phyloP scores from a whole-genome alignment of 2,888 invertebrate genomes.

The Microplitis manilae region DNA sequence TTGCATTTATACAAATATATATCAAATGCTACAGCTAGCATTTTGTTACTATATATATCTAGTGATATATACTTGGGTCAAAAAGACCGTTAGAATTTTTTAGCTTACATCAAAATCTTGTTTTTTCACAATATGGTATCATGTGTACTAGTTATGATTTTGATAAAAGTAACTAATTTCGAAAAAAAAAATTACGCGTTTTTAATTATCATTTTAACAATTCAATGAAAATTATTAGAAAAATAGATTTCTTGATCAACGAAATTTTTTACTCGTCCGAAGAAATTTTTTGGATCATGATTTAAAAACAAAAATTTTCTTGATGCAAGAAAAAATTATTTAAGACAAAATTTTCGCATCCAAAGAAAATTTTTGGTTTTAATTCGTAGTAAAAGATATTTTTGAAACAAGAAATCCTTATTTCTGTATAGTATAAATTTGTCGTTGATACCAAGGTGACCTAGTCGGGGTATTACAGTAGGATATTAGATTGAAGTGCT shows the following conservation, averaged over 20 bases:
- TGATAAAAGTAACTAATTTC: neutral
- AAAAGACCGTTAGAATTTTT: neutral
- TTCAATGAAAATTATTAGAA: slow-evolving; percentile 33
- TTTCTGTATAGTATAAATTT: slow-evolving; percentile 42
- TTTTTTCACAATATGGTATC: neutral
- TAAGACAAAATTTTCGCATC: no score
- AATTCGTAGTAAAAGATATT: no score
- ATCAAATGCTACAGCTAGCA: neutral
- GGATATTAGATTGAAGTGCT: slow-evolving; percentile 5
- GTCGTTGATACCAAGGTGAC: slow-evolving; percentile 49
- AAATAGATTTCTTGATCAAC: no score
- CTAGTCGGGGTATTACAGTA: slow-evolving; percentile 5
- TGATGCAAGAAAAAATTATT: no score
- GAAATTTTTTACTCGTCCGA: no score
- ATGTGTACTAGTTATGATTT: neutral
- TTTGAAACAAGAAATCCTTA: no score
- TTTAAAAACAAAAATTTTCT: no score
- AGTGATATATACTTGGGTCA: neutral
- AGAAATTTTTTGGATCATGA: no score
- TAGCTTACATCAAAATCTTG: neutral
- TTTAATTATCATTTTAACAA: neutral
- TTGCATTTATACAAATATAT: slow-evolving; percentile 46
- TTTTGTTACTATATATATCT: slow-evolving; percentile 23
- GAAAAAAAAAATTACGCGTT: no score
- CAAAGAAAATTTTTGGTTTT: no score